Base-by-base conservation (phyloP, 2,888 invertebrate genomes). In the Noctua janthina region DNA sequence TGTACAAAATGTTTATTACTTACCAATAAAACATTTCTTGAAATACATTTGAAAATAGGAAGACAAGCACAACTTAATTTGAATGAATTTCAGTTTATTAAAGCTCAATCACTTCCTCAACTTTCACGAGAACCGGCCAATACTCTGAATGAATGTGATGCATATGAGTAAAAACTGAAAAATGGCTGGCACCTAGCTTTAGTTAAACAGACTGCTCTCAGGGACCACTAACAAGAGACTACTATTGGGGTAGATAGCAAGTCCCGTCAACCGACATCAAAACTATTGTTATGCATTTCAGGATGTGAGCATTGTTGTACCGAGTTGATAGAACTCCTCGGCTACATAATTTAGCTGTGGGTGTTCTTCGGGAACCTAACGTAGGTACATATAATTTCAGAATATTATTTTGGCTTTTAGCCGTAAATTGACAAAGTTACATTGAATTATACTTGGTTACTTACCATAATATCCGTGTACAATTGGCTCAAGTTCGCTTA, bases 401-500 rank as follows among this genome's bases (percentile, higher is more conserved):
- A 72, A 43, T 23, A 80, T 43, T 29, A 17, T 43, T 67, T 67
- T 59, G 56, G 51, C 46, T 59, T 43, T 29, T 62, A 82, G 56
- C 23, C 15, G 70, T 81, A 46, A 69, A 68, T 46, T 46, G 39
- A 68, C 49, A 62, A 70, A 39, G 1, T 7, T 64, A 76, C 20
- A 54, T 72, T 87, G 59, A 73, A 76, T 74, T 75, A 88, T 90
- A 95, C 96, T 76, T 66, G 54, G 77, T 66, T 66, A 77, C 79
- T 88, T 95, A 97, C 97, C 96, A 90, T 81, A 79, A 81, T 96
- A 96, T 91, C 95, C 96, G 87, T 96, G 93, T 78, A 96, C 93
- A 88, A 94, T 93, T 51, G 97, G 95, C 81, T 94, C 92, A 79
- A 93, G 92, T 86, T 96, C 94, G 88, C 96, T 96, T 91, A 97